Evolutionary conservation across 2,797 vertebrate genomes (phyloP).

Genomic region (Chelon labrosus): DNA sequence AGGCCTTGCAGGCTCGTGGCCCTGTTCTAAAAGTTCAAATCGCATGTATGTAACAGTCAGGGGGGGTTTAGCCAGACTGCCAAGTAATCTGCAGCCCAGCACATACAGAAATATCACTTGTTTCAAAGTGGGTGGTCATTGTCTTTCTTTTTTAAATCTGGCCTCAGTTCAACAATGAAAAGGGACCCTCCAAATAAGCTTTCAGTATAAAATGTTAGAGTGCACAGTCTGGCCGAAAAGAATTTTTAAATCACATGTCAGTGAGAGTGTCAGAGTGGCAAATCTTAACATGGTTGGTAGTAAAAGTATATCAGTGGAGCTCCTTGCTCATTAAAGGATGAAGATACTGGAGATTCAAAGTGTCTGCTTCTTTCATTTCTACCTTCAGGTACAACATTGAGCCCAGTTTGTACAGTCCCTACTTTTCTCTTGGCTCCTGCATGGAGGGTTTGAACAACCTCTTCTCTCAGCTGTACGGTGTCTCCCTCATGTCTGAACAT

Average conservation of each 20-base stretch:
- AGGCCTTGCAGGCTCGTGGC: constrained; percentile 3
- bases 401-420: constrained; percentile 94
- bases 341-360: neutral
- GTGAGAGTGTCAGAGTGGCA: too few relatives aligned
- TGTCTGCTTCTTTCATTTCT: neutral
- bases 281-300: too few relatives aligned
- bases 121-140: neutral
- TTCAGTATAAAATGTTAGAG: too few relatives aligned
- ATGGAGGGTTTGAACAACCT: constrained; percentile 96
- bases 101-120: neutral
- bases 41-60: constrained; percentile 8
- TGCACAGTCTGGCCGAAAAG: too few relatives aligned
- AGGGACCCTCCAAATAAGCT: too few relatives aligned
- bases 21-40: constrained; percentile 8
- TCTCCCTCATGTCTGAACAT: constrained; percentile 91
- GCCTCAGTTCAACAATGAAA: neutral
- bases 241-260: too few relatives aligned
- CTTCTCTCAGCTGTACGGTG: constrained; percentile 92
- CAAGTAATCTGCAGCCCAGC: constrained; percentile 1
- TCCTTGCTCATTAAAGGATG: too few relatives aligned
- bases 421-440: constrained; percentile 94
- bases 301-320: too few relatives aligned
- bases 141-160: neutral
- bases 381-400: constrained; percentile 94
- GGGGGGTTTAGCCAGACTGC: neutral